phyloP scores from a whole-genome alignment of 2,113 vertebrate species.

The Brachionichthys hirsutus region DNA sequence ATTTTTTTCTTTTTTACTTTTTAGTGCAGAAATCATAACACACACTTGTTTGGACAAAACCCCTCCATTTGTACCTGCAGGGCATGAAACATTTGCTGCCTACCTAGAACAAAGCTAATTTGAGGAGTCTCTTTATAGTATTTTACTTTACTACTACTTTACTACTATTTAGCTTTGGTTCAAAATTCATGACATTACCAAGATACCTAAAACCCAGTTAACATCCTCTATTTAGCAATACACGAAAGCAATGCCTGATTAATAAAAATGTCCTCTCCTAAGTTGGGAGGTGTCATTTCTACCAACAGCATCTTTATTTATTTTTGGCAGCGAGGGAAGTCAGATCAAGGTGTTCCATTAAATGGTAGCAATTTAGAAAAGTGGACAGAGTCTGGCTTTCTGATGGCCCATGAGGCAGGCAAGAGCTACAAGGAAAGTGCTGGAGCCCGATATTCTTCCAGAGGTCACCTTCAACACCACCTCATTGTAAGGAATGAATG shows the following conservation, averaged over 20 bases:
- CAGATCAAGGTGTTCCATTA: conserved; percentile 74
- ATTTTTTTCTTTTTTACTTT: not conserved
- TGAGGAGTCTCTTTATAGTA: not conserved
- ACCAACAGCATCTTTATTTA: conserved; percentile 61
- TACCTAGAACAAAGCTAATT: not conserved
- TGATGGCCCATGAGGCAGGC: conserved; percentile 58
- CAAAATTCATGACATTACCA: not conserved
- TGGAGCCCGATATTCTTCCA: conserved; percentile 56
- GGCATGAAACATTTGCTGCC: conserved; percentile 8
- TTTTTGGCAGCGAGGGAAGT: conserved; percentile 61
- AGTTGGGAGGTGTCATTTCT: conserved; percentile 60
- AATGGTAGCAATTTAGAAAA: conserved; percentile 70
- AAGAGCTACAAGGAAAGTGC: conserved; percentile 62
- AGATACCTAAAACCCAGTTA: not conserved
- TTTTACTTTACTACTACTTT: too few relatives aligned
- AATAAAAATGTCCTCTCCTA: conserved; percentile 54
- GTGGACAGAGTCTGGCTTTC: conserved; percentile 64
- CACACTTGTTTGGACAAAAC: conserved; percentile 20
- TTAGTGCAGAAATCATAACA: conserved; percentile 3
- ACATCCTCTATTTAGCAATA: conserved; percentile 32
- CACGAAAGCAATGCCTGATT: conserved; percentile 54
- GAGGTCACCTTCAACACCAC: conserved; percentile 71
- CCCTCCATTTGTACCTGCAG: conserved; percentile 30
- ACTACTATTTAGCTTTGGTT: not conserved
- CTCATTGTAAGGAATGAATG: conserved; percentile 40